Evolutionary conservation across 2,797 vertebrate genomes (phyloP), one percentile per base, ranked within the genome.

Genomic region (Tragelaphus oryx): DNA sequence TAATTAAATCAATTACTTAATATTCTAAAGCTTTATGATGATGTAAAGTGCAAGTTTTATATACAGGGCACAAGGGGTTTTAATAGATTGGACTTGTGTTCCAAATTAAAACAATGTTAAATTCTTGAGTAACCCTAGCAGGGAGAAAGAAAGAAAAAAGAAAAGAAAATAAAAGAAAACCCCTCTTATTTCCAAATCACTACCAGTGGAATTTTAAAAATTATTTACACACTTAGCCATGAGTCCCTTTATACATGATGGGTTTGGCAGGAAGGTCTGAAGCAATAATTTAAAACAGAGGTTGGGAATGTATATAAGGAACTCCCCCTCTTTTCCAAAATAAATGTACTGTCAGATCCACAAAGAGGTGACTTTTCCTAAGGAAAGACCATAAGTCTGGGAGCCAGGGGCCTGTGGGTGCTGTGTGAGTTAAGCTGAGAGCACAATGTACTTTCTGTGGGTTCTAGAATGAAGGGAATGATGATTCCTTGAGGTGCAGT

Each of bases 121-220:
- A 95, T 93, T 90, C 59, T 78, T 91, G 93, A 62, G 65, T 92
- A 97, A 83, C 93, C 75, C 55, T 87, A 57, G 68, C 28, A 37
- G 91, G 4, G 76, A 37, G 62, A 59, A 10, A 50, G 62, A 24
- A 59, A 68, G 59, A 33, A 33, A 48, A 44, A 57, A 44, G 26
- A 44, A 44, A 62, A 0, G 5, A 11, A 55, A 4, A 0, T 18
- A 52, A 20, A 8, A n/a, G 74, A 44, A 80, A 46, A 18, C 1
- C 28, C 28, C 28, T 97, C 74, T 97, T 86, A 44, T 88, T 97
- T 96, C 68, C 91, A 97, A 94, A 97, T 89, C 94, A 93, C 93
- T 41, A 74, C 94, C 93, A 86, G 89, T 55, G 94, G 95, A 95
- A 96, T 96, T 94, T 94, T 81, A 59, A 94, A 92, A 89, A 52